Evolutionary conservation across 1,140 invertebrate species (phyloP).

Genomic region (Brachionus rubens): DNA sequence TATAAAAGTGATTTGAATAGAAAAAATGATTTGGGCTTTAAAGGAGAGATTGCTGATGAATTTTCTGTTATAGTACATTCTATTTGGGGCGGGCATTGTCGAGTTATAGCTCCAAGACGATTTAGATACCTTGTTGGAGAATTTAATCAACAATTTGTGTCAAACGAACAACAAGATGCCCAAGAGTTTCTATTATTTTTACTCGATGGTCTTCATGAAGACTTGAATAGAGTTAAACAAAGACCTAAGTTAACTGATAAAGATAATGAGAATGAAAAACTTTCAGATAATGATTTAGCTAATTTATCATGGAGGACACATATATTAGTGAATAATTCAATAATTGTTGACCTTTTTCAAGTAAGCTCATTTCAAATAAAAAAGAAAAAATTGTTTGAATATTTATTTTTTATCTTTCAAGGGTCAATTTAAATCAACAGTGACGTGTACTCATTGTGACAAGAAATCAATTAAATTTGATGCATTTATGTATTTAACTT

Average conservation of each 20-base stretch:
- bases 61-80: background rate
- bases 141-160: constrained; percentile 66
- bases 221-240: constrained; percentile 65
- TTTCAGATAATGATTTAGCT: constrained; percentile 54
- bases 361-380: constrained; percentile 50
- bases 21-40: constrained; percentile 21
- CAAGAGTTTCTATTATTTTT: constrained; percentile 88
- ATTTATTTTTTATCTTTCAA: constrained; percentile 62
- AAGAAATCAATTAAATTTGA: constrained; percentile 80
- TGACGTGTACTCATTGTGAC: constrained; percentile 72
- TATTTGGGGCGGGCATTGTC: background rate
- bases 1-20: constrained; percentile 30
- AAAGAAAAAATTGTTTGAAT: no score
- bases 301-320: constrained; percentile 67
- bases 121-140: constrained; percentile 31
- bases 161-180: constrained; percentile 84
- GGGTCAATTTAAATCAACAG: constrained; percentile 78
- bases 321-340: constrained; percentile 66
- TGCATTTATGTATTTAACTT: constrained; percentile 80
- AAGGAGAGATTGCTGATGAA: constrained; percentile 27
- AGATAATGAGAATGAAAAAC: background rate
- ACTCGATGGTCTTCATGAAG: constrained; percentile 83
- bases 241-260: constrained; percentile 9
- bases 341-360: constrained; percentile 69
- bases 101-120: background rate